Percentiles rank a stretch among this genome's conserved stretches.
Conservation (phyloP, 2,797 vertebrate genomes). For the Coregonus ussuriensis region DNA sequence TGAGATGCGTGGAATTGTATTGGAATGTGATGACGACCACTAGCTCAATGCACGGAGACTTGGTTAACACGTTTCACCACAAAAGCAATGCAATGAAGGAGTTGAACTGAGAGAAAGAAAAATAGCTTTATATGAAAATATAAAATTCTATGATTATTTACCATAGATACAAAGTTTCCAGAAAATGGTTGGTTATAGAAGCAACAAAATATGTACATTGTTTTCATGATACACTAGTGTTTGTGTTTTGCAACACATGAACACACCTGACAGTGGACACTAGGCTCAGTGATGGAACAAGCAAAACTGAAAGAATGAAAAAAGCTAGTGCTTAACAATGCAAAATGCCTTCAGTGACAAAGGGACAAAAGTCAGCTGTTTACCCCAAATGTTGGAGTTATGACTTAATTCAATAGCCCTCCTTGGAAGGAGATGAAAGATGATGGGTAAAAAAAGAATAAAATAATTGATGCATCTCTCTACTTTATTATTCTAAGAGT, state of each 20-base stretch:
- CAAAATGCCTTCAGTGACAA: slow-evolving; percentile 73
- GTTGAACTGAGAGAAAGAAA: slow-evolving; percentile 82
- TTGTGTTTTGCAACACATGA: slow-evolving; percentile 49
- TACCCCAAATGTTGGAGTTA: slow-evolving; percentile 88
- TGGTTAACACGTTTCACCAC: slow-evolving; percentile 79
- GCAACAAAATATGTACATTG: slow-evolving; percentile 90
- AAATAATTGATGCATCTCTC: background rate
- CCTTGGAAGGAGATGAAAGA: slow-evolving; percentile 76
- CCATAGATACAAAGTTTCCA: slow-evolving; percentile 86
- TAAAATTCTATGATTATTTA: slow-evolving; percentile 92
- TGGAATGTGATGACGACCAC: slow-evolving; percentile 79
- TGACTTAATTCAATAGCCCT: slow-evolving; percentile 79
- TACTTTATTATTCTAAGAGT: background rate
- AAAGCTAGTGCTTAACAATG: slow-evolving; percentile 74
- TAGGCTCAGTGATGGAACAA: slow-evolving; percentile 70
- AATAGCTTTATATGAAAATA: slow-evolving; percentile 93
- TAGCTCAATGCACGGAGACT: slow-evolving; percentile 78
- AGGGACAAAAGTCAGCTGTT: slow-evolving; percentile 31
- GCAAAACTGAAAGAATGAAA: slow-evolving; percentile 28
- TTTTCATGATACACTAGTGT: slow-evolving; percentile 72
- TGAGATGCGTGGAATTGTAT: slow-evolving; percentile 66
- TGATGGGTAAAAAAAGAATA: slow-evolving; percentile 8
- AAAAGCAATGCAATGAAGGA: slow-evolving; percentile 71
- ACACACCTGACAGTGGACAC: slow-evolving; percentile 1
- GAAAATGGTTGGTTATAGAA: slow-evolving; percentile 83